Evolutionary conservation across 2,888 invertebrate species (phyloP).

Genomic region (Caenorhabditis angaria): DNA sequence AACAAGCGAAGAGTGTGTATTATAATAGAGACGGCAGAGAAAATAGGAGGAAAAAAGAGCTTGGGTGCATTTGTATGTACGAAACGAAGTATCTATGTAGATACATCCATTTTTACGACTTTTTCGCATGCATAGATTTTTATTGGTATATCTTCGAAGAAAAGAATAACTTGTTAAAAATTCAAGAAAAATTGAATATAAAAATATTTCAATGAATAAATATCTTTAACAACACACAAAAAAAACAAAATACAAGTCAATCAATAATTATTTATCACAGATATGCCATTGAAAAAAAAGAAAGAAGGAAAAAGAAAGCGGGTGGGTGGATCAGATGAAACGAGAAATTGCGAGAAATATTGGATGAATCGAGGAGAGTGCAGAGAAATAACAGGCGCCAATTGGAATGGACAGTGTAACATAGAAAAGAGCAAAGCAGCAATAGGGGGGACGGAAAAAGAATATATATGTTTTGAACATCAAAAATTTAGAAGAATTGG

Average conservation of each 20-base stretch:
- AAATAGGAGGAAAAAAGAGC: constrained; percentile 5
- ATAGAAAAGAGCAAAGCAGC: constrained; percentile 2
- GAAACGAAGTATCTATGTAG: constrained; percentile 9
- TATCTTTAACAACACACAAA: background rate
- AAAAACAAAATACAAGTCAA: background rate
- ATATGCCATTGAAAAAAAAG: constrained; percentile 5
- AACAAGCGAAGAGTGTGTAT: background rate
- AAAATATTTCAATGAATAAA: background rate
- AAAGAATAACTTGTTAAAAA: background rate
- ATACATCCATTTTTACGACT: too few species aligned
- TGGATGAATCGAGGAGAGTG: background rate
- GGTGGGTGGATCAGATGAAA: constrained; percentile 4
- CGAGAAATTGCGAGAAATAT: constrained; percentile 4
- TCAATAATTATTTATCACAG: constrained; percentile 10
- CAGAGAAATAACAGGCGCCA: background rate
- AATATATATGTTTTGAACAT: background rate
- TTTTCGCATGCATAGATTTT: background rate
- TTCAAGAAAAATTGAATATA: background rate
- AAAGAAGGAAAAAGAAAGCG: constrained; percentile 2
- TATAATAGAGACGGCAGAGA: background rate
- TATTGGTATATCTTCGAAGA: background rate
- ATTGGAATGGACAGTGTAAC: constrained; percentile 8
- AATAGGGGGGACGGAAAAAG: background rate
- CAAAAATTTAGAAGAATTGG: background rate
- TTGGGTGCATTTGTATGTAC: constrained; percentile 1